Evolutionary conservation across 2,113 vertebrate genomes (phyloP).

Genomic region (Phylloscopus trochilus): DNA sequence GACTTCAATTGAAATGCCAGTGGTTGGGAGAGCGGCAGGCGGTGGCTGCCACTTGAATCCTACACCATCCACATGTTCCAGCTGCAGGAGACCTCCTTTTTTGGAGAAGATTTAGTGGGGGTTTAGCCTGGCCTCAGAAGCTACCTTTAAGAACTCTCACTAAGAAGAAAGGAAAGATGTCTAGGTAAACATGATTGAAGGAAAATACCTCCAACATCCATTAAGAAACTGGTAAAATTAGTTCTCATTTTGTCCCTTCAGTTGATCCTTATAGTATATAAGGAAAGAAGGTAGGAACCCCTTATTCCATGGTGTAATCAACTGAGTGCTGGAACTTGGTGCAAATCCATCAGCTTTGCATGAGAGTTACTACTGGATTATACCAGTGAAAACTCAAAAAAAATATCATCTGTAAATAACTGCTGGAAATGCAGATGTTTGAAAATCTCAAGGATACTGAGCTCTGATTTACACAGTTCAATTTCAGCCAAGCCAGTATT

Average conservation of each 20-base stretch:
- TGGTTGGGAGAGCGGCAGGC: constrained; percentile 19
- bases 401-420: neutral
- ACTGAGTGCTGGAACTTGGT: neutral
- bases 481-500: neutral
- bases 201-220: neutral
- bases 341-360: neutral
- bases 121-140: neutral
- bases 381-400: neutral
- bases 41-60: neutral
- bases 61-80: constrained; percentile 11
- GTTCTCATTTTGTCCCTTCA: neutral
- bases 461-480: neutral
- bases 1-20: constrained; percentile 61
- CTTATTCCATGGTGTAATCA: neutral
- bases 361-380: neutral
- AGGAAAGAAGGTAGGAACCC: neutral
- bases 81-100: constrained; percentile 22
- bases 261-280: neutral
- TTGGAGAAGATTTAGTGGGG: constrained; percentile 9
- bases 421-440: neutral
- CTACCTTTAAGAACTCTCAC: neutral
- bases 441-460: neutral
- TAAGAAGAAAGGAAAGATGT: neutral
- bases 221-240: neutral
- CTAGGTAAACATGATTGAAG: neutral